These are phyloP conservation scores for Noctua comes DNA, from an alignment of 2,888 invertebrate species.

Conservation along the genomic window DNA sequence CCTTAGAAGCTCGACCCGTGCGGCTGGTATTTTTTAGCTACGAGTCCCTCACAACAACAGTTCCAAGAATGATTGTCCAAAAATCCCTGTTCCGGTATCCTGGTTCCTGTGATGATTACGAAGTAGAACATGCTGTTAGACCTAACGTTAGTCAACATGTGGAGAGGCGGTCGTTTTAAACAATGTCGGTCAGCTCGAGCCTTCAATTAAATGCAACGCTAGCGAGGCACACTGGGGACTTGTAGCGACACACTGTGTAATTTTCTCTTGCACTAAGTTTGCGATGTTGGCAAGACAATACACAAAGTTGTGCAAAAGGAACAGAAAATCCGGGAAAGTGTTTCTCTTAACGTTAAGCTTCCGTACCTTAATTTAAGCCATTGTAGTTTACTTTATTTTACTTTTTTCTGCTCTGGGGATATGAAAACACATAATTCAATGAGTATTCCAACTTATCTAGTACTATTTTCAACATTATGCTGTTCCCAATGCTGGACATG, in stretches of 20 bases:
- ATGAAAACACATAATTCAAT: background rate
- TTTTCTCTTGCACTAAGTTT: slow-evolving; percentile 49
- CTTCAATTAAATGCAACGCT: slow-evolving; percentile 71
- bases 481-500: background rate
- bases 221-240: slow-evolving; percentile 49
- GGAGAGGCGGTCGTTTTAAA: slow-evolving; percentile 60
- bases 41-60: background rate
- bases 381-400: background rate
- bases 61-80: background rate
- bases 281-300: slow-evolving; percentile 31
- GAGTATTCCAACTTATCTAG: background rate
- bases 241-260: slow-evolving; percentile 48
- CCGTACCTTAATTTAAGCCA: background rate
- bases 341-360: background rate
- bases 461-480: no score
- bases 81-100: background rate
- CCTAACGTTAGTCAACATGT: slow-evolving; percentile 19
- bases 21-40: background rate
- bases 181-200: slow-evolving; percentile 64
- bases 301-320: slow-evolving; percentile 21
- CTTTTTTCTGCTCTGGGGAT: background rate
- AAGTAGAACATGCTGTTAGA: slow-evolving; percentile 33
- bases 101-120: slow-evolving; percentile 32
- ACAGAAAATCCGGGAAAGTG: background rate
- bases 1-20: background rate